Percentiles rank a stretch among this genome's conserved stretches.
phyloP scores from a whole-genome alignment of 1,140 invertebrate species.

The Drosophila insularis region DNA sequence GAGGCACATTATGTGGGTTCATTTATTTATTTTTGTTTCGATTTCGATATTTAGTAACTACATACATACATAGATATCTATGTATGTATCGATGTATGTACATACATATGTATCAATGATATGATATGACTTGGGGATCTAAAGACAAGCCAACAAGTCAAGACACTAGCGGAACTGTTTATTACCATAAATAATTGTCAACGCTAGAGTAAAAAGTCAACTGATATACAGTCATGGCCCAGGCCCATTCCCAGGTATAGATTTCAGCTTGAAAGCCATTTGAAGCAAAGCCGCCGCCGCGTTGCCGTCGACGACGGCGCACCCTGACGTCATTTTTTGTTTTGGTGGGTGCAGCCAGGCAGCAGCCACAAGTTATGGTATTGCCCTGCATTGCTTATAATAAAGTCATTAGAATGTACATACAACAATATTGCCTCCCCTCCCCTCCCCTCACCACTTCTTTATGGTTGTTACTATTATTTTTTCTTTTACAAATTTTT shows the following conservation, averaged over 20 bases:
- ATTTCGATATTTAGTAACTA: slow-evolving; percentile 48
- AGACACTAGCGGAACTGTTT: slow-evolving; percentile 68
- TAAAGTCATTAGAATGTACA: slow-evolving; percentile 79
- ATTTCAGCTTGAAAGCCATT: slow-evolving; percentile 74
- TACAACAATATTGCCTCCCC: slow-evolving; percentile 34
- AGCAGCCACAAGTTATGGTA: slow-evolving; percentile 36
- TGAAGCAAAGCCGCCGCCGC: slow-evolving; percentile 39
- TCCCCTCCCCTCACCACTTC: neutral
- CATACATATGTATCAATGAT: slow-evolving; percentile 2
- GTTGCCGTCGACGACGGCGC: slow-evolving; percentile 54
- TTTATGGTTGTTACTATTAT: neutral
- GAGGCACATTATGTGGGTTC: slow-evolving; percentile 63
- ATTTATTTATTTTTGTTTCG: slow-evolving; percentile 9
- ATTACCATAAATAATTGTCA: slow-evolving; percentile 81
- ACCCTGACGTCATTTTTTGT: slow-evolving; percentile 76
- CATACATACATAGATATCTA: slow-evolving; percentile 18
- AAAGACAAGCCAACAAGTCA: slow-evolving; percentile 21
- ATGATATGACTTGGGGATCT: slow-evolving; percentile 6
- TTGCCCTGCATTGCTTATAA: slow-evolving; percentile 75
- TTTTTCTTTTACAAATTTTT: neutral
- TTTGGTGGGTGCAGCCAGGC: slow-evolving; percentile 64
- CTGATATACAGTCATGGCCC: slow-evolving; percentile 72
- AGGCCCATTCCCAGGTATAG: slow-evolving; percentile 58
- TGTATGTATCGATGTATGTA: neutral
- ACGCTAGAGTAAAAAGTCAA: slow-evolving; percentile 68